Base-by-base conservation (phyloP, 2,888 invertebrate genomes). In the Parnassius orleans region DNA sequence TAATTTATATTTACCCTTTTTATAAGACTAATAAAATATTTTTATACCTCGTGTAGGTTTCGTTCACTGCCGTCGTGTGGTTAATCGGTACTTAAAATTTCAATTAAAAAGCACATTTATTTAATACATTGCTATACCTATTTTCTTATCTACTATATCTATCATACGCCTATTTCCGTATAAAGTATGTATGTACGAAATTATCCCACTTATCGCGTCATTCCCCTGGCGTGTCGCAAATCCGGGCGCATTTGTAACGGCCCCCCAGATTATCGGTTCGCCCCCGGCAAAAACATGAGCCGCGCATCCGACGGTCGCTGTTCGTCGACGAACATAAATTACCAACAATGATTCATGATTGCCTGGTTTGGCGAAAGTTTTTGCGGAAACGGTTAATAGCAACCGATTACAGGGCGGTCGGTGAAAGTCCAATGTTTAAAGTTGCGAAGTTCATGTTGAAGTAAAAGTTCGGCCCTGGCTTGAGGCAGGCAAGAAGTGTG, bases 301-400 rank as follows among this genome's bases (percentile, higher is more conserved):
- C 75, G 65, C 51, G 61, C 64, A 65, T 68, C 75, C 77, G 76
- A 73, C 79, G 80, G 75, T 79, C 81, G 70, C 43, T 53, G 24
- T 65, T 71, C 73, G 77, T 78, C 71, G 72, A 76, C 79, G 78
- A 75, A 83, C 83, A 86, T 90, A 90, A 89, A 90, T 90, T 87
- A 80, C 76, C 79, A 76, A 77, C 86, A 87, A 90, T 91, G 90
- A 91, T 90, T 90, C 90, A 91, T 87, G 87, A 83, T 82, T 72
- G 78, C 79, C 70, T 73, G 70, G 69, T 74, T 63, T 58, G 65
- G 73, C 77, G 78, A 84, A 89, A 88, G 84, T 90, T 90, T 90
- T 84, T 85, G 80, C 79, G 66, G 72, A 72, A 76, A 72, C 80
- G 76, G 84, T 87, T 89, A 88, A 88, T 89, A 80, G 84, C 76